Evolutionary conservation across 1,140 invertebrate species (phyloP).

Genomic region (Elysia chlorotica): DNA sequence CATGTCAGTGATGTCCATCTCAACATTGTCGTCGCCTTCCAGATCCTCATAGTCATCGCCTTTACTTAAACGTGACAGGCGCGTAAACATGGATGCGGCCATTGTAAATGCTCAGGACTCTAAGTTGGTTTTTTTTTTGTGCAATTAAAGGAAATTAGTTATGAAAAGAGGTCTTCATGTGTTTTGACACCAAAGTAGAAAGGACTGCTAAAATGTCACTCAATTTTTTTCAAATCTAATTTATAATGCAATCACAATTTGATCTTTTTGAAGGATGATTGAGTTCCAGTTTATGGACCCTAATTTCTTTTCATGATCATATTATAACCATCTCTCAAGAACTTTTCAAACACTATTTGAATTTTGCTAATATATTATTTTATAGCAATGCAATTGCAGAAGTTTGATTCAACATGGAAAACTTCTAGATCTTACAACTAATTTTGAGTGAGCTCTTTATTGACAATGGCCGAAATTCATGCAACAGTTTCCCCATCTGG

Average conservation of each 20-base stretch:
- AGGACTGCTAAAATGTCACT: neutral
- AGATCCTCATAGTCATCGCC: conserved; percentile 46
- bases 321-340: too few relatives aligned
- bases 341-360: too few relatives aligned
- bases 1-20: conserved; percentile 51
- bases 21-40: conserved; percentile 38
- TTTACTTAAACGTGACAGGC: conserved; percentile 38
- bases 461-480: too few relatives aligned
- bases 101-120: neutral
- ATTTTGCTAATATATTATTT: too few relatives aligned
- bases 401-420: too few relatives aligned
- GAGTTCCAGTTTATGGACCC: too few relatives aligned
- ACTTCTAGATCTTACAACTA: too few relatives aligned
- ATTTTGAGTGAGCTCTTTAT: too few relatives aligned
- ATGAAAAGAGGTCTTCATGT: neutral
- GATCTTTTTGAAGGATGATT: neutral
- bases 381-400: too few relatives aligned
- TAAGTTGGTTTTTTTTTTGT: neutral
- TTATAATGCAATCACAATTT: neutral
- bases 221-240: neutral
- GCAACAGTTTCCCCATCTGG: too few relatives aligned
- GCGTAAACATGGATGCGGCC: conserved; percentile 38
- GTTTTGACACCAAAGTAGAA: neutral
- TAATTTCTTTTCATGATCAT: too few relatives aligned
- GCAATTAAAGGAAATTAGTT: neutral